Base-by-base conservation (phyloP, 2,113 vertebrate genomes). In the Mus spicilegus region DNA sequence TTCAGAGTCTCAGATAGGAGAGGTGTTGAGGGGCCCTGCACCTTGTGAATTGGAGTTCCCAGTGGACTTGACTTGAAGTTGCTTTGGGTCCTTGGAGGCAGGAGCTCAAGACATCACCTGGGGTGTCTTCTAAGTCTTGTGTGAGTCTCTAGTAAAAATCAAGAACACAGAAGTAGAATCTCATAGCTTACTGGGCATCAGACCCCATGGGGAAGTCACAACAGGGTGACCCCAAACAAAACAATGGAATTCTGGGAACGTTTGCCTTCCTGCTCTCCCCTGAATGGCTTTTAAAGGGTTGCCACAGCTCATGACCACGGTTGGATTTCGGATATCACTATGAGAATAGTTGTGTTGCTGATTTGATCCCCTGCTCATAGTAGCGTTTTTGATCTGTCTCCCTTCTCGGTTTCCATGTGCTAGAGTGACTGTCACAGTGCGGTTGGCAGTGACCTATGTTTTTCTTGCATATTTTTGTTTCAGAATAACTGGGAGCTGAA, bases 401-500 rank as follows among this genome's bases (percentile, higher is more conserved):
- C 91, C 96, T 97, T 97, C 94, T 95, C 70, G 5, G 96, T 97
- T 96, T 96, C 90, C 91, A 94, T 63, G 93, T 80, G 65, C 92
- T 90, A 63, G 89, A 91, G 80, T 88, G 82, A 93, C 93, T 93
- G 72, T 95, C 95, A 95, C 84, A 72, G 7, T 95, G 97, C 22
- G 95, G 96, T 94, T 63, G 96, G 88, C 96, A 97, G 95, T 97
- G 98, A 97, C 97, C 96, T 97, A 95, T 97, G 96, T 97, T 98
- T 98, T 97, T 98, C 93, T 65, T 97, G 91, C 96, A 95, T 98
- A 97, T 97, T 98, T 98, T 98, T 97, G 97, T 98, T 98, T 98
- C 96, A 98, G 97, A 98, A 98, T 98, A 97, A 97, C 97, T 97
- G 97, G 97, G 97, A 98, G 97, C 91, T 96, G 97, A 98, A 98